Percentiles rank a stretch among this genome's conserved stretches.
Conservation (phyloP, 2,797 vertebrate species). For the Odontamblyopus rebecca region DNA sequence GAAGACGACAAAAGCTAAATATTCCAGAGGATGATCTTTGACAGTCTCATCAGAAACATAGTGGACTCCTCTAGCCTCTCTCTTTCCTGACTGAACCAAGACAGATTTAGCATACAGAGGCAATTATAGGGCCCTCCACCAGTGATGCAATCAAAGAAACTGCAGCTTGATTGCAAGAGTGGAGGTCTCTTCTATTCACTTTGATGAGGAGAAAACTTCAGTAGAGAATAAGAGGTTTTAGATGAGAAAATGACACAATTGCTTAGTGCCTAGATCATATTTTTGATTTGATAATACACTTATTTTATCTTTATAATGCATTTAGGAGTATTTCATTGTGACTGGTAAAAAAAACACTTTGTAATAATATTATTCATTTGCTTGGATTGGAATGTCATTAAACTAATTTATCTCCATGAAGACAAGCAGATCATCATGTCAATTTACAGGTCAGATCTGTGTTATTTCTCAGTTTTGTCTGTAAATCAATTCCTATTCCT, state of each 20-base stretch:
- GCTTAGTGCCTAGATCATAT: too few relatives aligned
- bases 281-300: too few relatives aligned
- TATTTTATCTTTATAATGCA: too few relatives aligned
- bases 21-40: constrained; percentile 44
- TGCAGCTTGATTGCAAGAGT: background rate
- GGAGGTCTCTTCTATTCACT: constrained; percentile 1
- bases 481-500: too few relatives aligned
- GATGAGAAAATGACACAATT: background rate
- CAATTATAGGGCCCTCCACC: background rate
- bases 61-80: constrained; percentile 14
- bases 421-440: too few relatives aligned
- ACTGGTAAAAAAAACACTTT: too few relatives aligned
- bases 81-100: constrained; percentile 4
- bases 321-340: too few relatives aligned
- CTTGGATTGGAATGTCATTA: too few relatives aligned
- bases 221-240: background rate
- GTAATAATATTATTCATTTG: too few relatives aligned
- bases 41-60: constrained; percentile 48
- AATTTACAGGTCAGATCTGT: too few relatives aligned
- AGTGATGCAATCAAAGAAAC: constrained; percentile 9
- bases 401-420: too few relatives aligned
- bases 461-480: too few relatives aligned
- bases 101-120: constrained; percentile 8
- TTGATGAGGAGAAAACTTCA: background rate
- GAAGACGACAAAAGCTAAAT: constrained; percentile 28